Evolutionary conservation across 2,888 invertebrate genomes (phyloP).

Genomic region (Lysandra coridon): DNA sequence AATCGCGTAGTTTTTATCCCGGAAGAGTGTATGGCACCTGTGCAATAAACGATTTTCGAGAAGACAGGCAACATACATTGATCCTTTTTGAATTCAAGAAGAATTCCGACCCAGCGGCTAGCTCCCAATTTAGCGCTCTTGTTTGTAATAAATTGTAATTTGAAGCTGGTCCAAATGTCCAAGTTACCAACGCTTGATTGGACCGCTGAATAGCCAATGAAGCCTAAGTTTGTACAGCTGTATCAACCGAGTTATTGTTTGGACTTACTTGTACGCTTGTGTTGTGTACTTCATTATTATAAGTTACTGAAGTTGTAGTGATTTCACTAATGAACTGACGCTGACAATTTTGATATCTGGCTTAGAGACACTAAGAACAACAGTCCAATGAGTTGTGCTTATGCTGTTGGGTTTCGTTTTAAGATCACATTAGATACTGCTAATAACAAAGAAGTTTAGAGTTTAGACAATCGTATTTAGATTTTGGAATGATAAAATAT

Average conservation of each 20-base stretch:
- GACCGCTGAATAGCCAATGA: constrained; percentile 43
- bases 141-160: constrained; percentile 73
- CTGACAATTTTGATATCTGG: neutral
- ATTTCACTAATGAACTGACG: constrained; percentile 9
- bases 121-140: constrained; percentile 71
- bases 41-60: neutral
- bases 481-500: too few relatives aligned
- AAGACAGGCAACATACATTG: neutral
- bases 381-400: neutral
- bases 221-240: constrained; percentile 41
- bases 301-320: neutral
- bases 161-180: constrained; percentile 60
- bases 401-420: neutral
- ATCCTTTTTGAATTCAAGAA: neutral
- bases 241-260: constrained; percentile 41
- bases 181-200: constrained; percentile 50
- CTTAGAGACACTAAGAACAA: neutral
- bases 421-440: neutral
- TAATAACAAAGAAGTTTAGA: neutral
- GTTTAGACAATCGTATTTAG: too few relatives aligned
- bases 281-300: constrained; percentile 21
- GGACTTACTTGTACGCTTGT: constrained; percentile 33
- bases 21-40: neutral
- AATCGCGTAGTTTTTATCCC: too few relatives aligned
- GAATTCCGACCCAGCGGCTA: constrained; percentile 58